Evolutionary conservation across 2,797 vertebrate genomes (phyloP).

Genomic region (Helostoma temminkii): DNA sequence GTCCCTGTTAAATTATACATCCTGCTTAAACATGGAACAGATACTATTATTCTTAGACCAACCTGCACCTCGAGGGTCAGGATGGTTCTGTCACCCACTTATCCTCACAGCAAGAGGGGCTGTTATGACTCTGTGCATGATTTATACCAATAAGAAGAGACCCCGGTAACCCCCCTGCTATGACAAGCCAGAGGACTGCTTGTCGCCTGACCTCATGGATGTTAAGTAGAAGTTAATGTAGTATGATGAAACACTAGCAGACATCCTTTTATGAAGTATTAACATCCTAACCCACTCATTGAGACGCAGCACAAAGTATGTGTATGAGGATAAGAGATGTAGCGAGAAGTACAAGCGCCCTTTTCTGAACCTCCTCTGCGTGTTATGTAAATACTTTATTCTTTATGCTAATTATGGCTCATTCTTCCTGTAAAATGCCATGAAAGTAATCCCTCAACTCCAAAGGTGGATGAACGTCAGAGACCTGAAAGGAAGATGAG

Average conservation of each 20-base stretch:
- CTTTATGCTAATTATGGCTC: conserved; percentile 58
- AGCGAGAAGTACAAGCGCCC: conserved; percentile 38
- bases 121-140: conserved; percentile 19
- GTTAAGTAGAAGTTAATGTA: conserved; percentile 63
- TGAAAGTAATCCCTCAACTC: conserved; percentile 49
- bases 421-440: conserved; percentile 36
- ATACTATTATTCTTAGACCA: conserved; percentile 75
- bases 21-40: conserved; percentile 67
- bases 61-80: conserved; percentile 70
- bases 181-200: conserved; percentile 45
- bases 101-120: conserved; percentile 40
- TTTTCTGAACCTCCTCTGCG: conserved; percentile 41
- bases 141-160: conserved; percentile 54
- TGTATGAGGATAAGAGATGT: conserved; percentile 12
- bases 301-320: conserved; percentile 22
- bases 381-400: conserved; percentile 65
- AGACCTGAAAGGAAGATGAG: conserved; percentile 34
- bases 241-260: conserved; percentile 51
- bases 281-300: conserved; percentile 58
- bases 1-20: conserved; percentile 77
- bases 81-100: conserved; percentile 50
- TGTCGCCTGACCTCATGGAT: conserved; percentile 40
- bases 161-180: conserved; percentile 23
- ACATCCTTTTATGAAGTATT: conserved; percentile 65
- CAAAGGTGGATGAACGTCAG: conserved; percentile 55